Conservation (phyloP, 1,140 invertebrate genomes). For the Temnothorax curvispinosus region DNA sequence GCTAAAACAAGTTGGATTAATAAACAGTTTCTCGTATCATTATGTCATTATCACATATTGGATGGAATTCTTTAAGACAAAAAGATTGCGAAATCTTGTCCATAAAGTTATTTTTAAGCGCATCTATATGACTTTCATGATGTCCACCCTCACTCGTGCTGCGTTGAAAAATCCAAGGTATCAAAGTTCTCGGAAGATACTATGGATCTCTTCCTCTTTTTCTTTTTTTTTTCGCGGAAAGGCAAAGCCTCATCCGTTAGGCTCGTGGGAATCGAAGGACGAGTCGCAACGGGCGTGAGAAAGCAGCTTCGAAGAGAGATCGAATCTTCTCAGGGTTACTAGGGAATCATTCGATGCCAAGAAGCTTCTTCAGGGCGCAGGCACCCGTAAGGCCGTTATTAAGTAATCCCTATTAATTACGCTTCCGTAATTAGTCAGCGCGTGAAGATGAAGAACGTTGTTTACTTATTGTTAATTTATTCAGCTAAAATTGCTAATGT, state of each 20-base stretch:
- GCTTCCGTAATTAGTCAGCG: slow-evolving; percentile 13
- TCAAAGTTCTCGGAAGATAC: slow-evolving; percentile 55
- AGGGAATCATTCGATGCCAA: slow-evolving; percentile 82
- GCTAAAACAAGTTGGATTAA: not conserved
- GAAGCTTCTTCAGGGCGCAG: slow-evolving; percentile 73
- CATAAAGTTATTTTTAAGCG: not conserved
- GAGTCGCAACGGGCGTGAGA: slow-evolving; percentile 78
- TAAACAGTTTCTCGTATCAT: not conserved
- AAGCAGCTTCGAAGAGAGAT: slow-evolving; percentile 78
- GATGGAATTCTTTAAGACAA: not conserved
- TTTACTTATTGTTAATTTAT: not conserved
- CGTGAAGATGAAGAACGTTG: not conserved
- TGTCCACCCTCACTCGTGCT: not conserved
- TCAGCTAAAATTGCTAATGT: not conserved
- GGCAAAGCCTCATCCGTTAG: slow-evolving; percentile 55
- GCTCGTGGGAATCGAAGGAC: slow-evolving; percentile 73
- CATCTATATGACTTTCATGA: not conserved
- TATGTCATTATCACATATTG: not conserved
- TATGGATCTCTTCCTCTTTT: slow-evolving; percentile 47
- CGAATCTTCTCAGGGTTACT: slow-evolving; percentile 82
- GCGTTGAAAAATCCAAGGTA: slow-evolving; percentile 24
- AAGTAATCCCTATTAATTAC: slow-evolving; percentile 47
- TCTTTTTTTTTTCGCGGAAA: slow-evolving; percentile 51
- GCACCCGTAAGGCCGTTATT: slow-evolving; percentile 51
- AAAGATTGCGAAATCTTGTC: not conserved